Conservation (phyloP, 2,113 vertebrate genomes). For the Oxyruncus cristatus region DNA sequence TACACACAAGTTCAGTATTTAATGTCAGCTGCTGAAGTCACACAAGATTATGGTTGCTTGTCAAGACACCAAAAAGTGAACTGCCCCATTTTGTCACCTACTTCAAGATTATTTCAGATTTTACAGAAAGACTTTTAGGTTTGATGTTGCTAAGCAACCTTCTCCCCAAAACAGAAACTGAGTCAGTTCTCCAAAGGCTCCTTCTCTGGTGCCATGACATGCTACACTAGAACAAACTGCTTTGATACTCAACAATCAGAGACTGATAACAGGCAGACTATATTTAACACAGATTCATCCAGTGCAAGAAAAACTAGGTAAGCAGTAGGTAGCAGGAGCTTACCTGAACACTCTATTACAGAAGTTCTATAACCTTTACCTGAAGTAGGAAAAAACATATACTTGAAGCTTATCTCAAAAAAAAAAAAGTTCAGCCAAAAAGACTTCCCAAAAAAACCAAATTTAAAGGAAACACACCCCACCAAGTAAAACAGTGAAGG, state of each 20-base stretch:
- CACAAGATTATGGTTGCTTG: neutral
- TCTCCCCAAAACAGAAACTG: neutral
- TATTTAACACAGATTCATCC: neutral
- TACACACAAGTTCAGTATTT: neutral
- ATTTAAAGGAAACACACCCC: slow-evolving; percentile 52
- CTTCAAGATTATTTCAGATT: neutral
- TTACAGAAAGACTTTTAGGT: neutral
- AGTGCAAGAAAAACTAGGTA: neutral
- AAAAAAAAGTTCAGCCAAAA: neutral
- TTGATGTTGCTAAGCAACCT: neutral
- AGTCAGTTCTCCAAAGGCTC: neutral
- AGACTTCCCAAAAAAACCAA: slow-evolving; percentile 18
- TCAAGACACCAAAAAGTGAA: neutral
- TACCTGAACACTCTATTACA: slow-evolving; percentile 21
- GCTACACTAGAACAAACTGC: neutral
- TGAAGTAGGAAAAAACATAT: neutral
- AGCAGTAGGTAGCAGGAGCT: neutral
- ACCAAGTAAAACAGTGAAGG: slow-evolving; percentile 75
- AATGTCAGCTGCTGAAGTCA: neutral
- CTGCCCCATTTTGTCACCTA: neutral
- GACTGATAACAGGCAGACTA: neutral
- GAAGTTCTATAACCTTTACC: neutral
- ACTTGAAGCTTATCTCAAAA: neutral
- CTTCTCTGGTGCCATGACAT: neutral
- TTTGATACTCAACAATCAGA: neutral